Conservation (phyloP, 2,113 vertebrate species). For the Brachirus orientalis region DNA sequence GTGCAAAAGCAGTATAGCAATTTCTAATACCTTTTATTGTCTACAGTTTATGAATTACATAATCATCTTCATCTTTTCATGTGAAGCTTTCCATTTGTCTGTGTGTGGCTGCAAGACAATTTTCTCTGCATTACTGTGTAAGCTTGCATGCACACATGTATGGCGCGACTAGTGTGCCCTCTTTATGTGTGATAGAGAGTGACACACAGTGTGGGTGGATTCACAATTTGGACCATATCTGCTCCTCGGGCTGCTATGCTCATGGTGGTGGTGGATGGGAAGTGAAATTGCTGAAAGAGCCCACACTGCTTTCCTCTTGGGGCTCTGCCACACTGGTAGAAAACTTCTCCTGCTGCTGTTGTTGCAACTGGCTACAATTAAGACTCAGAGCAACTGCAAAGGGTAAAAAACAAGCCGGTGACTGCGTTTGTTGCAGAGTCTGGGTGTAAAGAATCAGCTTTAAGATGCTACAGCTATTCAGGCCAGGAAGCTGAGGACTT, state of each 20-base stretch:
- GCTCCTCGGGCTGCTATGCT: slow-evolving; percentile 44
- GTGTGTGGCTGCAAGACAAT: neutral
- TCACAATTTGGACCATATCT: slow-evolving; percentile 55
- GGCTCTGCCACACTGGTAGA: slow-evolving; percentile 20
- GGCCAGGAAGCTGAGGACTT: slow-evolving; percentile 14
- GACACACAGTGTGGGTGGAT: slow-evolving; percentile 65
- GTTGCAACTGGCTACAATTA: slow-evolving; percentile 15
- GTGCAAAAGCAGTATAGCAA: neutral
- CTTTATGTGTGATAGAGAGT: slow-evolving; percentile 38
- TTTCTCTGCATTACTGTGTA: slow-evolving; percentile 5
- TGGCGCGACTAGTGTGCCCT: slow-evolving; percentile 2
- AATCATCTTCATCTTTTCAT: slow-evolving; percentile 1
- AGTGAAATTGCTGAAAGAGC: slow-evolving; percentile 54
- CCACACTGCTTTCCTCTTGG: slow-evolving; percentile 11
- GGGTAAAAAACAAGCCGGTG: slow-evolving; percentile 25
- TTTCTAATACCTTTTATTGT: slow-evolving; percentile 29
- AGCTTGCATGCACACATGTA: neutral
- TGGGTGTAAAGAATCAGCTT: slow-evolving; percentile 44
- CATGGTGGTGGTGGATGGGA: slow-evolving; percentile 46
- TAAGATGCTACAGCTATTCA: slow-evolving; percentile 25
- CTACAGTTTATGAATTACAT: neutral
- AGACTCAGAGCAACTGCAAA: slow-evolving; percentile 14
- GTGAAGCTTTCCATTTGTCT: neutral
- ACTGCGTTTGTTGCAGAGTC: neutral
- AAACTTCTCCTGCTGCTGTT: slow-evolving; percentile 16